Percentiles rank a stretch among this genome's conserved stretches.
phyloP scores from a whole-genome alignment of 2,113 vertebrate species.

The Psephotus haematonotus region DNA sequence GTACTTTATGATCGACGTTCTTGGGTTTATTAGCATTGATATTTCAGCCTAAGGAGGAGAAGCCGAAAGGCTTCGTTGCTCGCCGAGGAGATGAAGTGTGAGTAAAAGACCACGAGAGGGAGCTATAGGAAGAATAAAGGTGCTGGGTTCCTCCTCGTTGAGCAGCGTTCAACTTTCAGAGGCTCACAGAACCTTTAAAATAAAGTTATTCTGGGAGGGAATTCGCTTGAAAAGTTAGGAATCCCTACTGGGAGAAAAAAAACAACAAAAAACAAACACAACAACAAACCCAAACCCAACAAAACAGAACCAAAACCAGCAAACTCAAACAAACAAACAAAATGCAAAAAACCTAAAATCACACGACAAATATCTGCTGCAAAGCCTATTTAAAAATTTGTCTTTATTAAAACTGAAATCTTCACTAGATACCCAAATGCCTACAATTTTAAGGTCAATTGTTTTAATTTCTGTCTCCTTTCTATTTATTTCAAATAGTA shows the following conservation, averaged over 20 bases:
- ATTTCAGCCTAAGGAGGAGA: not conserved
- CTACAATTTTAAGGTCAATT: not conserved
- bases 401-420: not conserved
- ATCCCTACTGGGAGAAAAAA: accelerated
- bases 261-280: not conserved
- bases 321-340: not conserved
- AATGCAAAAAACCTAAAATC: not conserved
- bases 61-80: not conserved
- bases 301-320: not conserved
- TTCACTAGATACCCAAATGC: too few species aligned
- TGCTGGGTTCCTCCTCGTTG: not conserved
- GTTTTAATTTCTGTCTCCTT: not conserved
- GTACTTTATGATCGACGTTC: not conserved
- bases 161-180: not conserved
- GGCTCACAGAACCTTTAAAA: not conserved
- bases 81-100: not conserved
- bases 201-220: not conserved
- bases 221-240: not conserved
- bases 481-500: not conserved
- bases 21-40: not conserved
- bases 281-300: too few species aligned
- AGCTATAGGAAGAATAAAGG: not conserved
- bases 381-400: not conserved
- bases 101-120: slow-evolving; percentile 37
- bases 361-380: not conserved